phyloP scores from a whole-genome alignment of 2,113 vertebrate genomes.

The Noctilio leporinus region DNA sequence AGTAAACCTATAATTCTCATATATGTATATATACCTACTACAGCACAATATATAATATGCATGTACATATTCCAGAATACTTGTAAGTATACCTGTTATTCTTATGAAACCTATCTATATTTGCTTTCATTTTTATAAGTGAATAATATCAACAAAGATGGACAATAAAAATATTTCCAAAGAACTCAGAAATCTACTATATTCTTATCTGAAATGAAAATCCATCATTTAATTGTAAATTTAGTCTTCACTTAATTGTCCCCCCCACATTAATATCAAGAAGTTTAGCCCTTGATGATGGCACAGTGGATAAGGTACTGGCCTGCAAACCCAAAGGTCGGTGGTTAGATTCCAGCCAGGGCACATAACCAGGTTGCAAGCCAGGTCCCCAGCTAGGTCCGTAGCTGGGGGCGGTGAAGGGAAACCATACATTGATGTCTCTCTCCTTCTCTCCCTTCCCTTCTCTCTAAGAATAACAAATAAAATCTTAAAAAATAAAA shows the following conservation, averaged over 20 bases:
- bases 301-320: too few species aligned
- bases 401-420: too few species aligned
- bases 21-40: not conserved
- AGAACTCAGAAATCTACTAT: conserved; percentile 15
- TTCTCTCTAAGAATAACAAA: too few species aligned
- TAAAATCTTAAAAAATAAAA: too few species aligned
- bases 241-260: not conserved
- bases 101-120: not conserved
- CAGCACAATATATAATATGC: not conserved
- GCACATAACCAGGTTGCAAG: too few species aligned
- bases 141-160: conserved; percentile 2
- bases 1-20: not conserved
- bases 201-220: not conserved
- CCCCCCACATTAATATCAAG: not conserved
- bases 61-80: not conserved
- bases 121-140: not conserved
- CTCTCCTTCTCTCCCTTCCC: too few species aligned
- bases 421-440: too few species aligned
- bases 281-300: too few species aligned
- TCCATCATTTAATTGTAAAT: not conserved
- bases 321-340: too few species aligned
- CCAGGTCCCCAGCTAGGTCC: too few species aligned
- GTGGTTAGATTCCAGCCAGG: too few species aligned
- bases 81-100: not conserved
- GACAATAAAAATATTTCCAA: not conserved